These are phyloP conservation scores for Drosophila cognata DNA, from an alignment of 2,888 invertebrate genomes.

Conservation along the genomic window DNA sequence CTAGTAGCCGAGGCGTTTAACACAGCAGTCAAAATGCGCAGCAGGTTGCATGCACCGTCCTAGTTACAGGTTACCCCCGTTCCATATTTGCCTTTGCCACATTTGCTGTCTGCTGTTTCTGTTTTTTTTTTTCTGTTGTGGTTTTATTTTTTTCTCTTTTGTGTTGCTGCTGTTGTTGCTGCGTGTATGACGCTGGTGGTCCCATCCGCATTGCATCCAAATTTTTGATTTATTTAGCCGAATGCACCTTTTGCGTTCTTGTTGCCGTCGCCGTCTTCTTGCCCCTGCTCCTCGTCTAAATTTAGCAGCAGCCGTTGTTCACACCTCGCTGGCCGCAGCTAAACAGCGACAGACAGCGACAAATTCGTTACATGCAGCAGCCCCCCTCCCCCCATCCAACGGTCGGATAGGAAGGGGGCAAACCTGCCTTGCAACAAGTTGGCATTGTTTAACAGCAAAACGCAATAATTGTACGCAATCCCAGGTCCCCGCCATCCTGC, in stretches of 20 bases:
- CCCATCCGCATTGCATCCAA: conserved; percentile 56
- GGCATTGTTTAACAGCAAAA: conserved; percentile 76
- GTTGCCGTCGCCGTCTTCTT: conserved; percentile 2
- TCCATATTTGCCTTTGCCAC: conserved; percentile 33
- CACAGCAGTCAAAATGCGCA: conserved; percentile 65
- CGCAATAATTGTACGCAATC: conserved; percentile 74
- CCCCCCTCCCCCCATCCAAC: neutral
- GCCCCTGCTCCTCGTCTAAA: conserved; percentile 48
- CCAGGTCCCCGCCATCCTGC: conserved; percentile 7
- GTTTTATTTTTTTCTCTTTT: conserved; percentile 15
- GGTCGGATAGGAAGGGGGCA: neutral
- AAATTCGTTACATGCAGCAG: conserved; percentile 68
- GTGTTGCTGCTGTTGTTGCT: conserved; percentile 38
- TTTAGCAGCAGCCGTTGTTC: conserved; percentile 68
- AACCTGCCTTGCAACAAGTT: conserved; percentile 56
- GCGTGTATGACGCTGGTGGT: conserved; percentile 74
- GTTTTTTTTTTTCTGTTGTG: conserved; percentile 26
- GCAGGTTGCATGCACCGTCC: conserved; percentile 56
- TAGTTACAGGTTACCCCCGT: conserved; percentile 19
- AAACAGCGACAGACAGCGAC: conserved; percentile 70
- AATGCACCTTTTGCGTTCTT: conserved; percentile 60
- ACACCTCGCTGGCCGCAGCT: conserved; percentile 69
- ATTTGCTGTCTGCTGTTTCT: conserved; percentile 27
- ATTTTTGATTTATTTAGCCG: conserved; percentile 74
- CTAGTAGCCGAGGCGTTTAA: conserved; percentile 50